A percentile compares a stretch with the other conserved stretches of the same genome.
These are phyloP conservation scores for Syrmaticus mikado DNA, from an alignment of 2,113 vertebrate genomes.

Conservation along the genomic window DNA sequence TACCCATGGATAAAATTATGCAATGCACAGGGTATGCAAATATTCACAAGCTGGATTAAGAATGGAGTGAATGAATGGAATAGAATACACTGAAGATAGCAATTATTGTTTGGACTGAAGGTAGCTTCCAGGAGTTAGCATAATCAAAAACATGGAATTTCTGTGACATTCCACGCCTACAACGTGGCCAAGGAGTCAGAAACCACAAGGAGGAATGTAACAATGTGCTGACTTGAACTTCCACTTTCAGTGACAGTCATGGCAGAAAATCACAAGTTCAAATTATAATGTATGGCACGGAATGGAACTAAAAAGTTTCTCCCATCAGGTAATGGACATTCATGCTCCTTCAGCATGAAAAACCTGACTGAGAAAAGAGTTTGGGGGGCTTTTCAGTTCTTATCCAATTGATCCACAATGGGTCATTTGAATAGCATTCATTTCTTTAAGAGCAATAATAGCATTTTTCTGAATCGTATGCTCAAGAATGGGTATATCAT, in stretches of 20 bases:
- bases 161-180: background rate
- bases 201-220: background rate
- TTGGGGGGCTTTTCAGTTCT: too few species aligned
- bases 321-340: background rate
- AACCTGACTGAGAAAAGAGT: background rate
- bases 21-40: background rate
- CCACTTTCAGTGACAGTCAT: background rate
- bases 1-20: background rate
- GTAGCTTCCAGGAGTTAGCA: background rate
- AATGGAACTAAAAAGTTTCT: background rate
- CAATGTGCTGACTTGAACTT: background rate
- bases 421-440: too few species aligned
- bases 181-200: background rate
- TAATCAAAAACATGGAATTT: background rate
- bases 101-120: background rate
- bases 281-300: background rate
- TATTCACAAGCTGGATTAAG: background rate
- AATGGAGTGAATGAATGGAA: background rate
- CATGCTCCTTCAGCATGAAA: background rate
- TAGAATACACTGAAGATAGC: background rate
- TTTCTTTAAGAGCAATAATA: too few species aligned
- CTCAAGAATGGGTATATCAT: too few species aligned
- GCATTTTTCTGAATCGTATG: too few species aligned
- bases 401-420: too few species aligned
- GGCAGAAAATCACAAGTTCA: background rate